These are phyloP conservation scores for Arge pagana DNA, from an alignment of 2,888 invertebrate genomes.

Conservation along the genomic window DNA sequence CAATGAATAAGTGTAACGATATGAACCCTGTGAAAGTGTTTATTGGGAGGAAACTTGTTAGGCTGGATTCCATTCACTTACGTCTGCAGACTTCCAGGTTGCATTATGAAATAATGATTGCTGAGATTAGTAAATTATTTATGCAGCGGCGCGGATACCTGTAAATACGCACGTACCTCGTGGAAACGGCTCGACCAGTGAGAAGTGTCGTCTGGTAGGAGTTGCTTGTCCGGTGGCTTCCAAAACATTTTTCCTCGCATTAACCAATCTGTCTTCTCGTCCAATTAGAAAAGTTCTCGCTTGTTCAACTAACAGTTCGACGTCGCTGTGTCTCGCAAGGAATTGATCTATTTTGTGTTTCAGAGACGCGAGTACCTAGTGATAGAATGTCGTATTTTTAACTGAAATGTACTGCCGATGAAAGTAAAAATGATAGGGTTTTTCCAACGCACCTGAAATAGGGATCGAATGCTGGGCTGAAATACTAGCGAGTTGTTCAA, in stretches of 20 bases:
- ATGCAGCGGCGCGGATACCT: not conserved
- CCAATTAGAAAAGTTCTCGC: conserved; percentile 80
- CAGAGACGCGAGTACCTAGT: conserved; percentile 74
- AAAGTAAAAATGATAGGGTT: conserved; percentile 54
- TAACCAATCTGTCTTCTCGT: conserved; percentile 76
- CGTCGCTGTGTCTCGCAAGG: conserved; percentile 65
- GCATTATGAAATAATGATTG: conserved; percentile 27
- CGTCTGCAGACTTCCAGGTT: conserved; percentile 39
- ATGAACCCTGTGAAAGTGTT: too few relatives aligned
- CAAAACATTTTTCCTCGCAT: conserved; percentile 68
- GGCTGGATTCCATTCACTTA: too few relatives aligned
- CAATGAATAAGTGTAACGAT: too few relatives aligned
- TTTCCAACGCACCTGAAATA: conserved; percentile 78
- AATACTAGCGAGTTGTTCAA: conserved; percentile 83
- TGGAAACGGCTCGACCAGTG: conserved; percentile 48
- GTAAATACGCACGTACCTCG: conserved; percentile 45
- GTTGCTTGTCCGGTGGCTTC: conserved; percentile 57
- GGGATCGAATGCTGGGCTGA: conserved; percentile 88
- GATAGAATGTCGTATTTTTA: conserved; percentile 29
- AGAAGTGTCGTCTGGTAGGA: conserved; percentile 37
- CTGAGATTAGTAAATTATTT: conserved; percentile 14
- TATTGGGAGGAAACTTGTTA: too few relatives aligned
- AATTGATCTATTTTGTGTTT: conserved; percentile 87
- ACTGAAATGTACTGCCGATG: conserved; percentile 47
- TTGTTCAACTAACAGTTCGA: conserved; percentile 70